These are phyloP conservation scores for Acronicta leporina DNA, from an alignment of 2,888 invertebrate species.

Conservation along the genomic window DNA sequence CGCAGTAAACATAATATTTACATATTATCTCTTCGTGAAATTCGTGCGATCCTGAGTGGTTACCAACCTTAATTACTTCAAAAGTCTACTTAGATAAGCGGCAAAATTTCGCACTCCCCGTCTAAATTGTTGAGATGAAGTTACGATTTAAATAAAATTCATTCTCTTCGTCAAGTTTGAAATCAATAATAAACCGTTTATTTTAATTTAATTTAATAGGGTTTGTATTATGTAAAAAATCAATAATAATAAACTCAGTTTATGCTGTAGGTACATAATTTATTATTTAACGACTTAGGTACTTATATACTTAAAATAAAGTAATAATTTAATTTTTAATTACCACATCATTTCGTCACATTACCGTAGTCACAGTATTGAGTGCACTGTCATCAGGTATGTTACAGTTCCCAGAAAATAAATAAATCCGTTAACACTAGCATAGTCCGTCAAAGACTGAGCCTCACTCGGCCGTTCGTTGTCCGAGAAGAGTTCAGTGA, in stretches of 20 bases:
- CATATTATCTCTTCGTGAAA: slow-evolving; percentile 27
- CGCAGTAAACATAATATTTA: slow-evolving; percentile 25
- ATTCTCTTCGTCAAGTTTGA: slow-evolving; percentile 11
- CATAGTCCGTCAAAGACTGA: slow-evolving; percentile 28
- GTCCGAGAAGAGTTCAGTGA: slow-evolving; percentile 62
- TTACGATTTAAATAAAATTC: slow-evolving; percentile 22
- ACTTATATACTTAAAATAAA: slow-evolving; percentile 54
- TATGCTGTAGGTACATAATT: slow-evolving; percentile 27
- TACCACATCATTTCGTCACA: slow-evolving; percentile 49
- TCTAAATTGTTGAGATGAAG: slow-evolving; percentile 16
- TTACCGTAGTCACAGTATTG: slow-evolving; percentile 26
- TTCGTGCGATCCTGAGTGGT: slow-evolving; percentile 48
- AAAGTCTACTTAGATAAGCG: slow-evolving; percentile 51
- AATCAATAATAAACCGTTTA: slow-evolving; percentile 13
- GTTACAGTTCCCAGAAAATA: slow-evolving; percentile 54
- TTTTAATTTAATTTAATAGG: not conserved
- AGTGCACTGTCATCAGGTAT: slow-evolving; percentile 39
- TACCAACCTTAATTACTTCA: slow-evolving; percentile 60
- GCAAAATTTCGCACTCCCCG: slow-evolving; percentile 34
- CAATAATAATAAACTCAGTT: slow-evolving; percentile 11
- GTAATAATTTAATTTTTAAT: slow-evolving; percentile 60
- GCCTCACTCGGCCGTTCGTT: slow-evolving; percentile 27
- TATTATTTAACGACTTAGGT: slow-evolving; percentile 54
- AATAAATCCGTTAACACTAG: slow-evolving; percentile 57
- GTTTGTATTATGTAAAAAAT: not conserved